Evolutionary conservation across 2,797 vertebrate genomes (phyloP).

Genomic region (Acestrorhynchus altus): DNA sequence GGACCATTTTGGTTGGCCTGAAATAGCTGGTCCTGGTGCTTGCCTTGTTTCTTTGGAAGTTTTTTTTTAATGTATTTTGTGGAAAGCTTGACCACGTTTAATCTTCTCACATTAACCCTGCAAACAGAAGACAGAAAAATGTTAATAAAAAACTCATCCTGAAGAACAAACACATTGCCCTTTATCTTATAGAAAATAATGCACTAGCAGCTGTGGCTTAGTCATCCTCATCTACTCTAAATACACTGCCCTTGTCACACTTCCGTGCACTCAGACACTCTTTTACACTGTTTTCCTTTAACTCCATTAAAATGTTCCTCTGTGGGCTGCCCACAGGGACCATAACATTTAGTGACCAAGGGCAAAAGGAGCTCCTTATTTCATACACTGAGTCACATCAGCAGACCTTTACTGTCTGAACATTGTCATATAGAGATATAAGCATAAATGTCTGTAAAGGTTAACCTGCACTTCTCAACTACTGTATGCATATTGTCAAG

Average conservation of each 20-base stretch:
- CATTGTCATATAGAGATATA: too few species aligned
- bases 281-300: slow-evolving; percentile 18
- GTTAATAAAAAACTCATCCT: neutral
- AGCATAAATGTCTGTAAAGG: too few species aligned
- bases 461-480: too few species aligned
- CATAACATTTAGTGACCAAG: neutral
- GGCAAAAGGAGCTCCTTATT: neutral
- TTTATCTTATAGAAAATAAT: neutral
- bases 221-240: neutral
- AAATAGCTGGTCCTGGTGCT: neutral
- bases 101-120: slow-evolving; percentile 37
- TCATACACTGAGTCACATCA: slow-evolving; percentile 14
- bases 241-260: neutral
- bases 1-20: slow-evolving; percentile 21
- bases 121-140: slow-evolving; percentile 25
- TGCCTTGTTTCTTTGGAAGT: slow-evolving; percentile 5
- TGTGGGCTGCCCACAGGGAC: slow-evolving; percentile 29
- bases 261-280: neutral
- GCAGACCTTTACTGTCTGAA: neutral
- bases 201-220: neutral
- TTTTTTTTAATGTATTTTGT: neutral
- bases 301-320: slow-evolving; percentile 8
- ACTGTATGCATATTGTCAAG: too few species aligned
- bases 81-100: slow-evolving; percentile 19
- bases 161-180: neutral